Evolutionary conservation across 2,797 vertebrate genomes (phyloP), one percentile per base, ranked within the genome.

Genomic region (Carapus acus): DNA sequence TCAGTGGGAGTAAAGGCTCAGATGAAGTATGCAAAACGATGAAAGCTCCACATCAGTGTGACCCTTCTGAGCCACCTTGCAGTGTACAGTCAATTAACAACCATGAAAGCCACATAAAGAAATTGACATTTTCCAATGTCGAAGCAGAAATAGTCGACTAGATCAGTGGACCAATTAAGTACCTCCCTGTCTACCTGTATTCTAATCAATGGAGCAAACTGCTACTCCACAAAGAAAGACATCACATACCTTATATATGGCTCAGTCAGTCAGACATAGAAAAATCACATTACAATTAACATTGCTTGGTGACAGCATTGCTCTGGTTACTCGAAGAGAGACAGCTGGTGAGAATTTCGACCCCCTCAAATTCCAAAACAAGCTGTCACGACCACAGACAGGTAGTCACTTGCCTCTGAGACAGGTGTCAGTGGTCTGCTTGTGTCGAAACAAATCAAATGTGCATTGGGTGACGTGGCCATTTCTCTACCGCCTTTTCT

Each of bases 301-400:
- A 27, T 5, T 27, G n/a, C n/a, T 8, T 27, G 24, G 8, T 29
- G 43, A 49, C 54, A 56, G 55, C 46, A 46, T 72, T 70, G 47
- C 53, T 33, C 1, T 0, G 34, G 31, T 36, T 38, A 31, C 15
- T 29, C 18, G 46, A 7, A 53, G 33, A 23, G 36, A 40, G 42
- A 36, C 19, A 43, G 53, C 39, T n/a, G 21, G 24, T 48, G 36
- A 15, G 54, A 55, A 47, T 38, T 53, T 59, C 18, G 15, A 40
- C 64, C 58, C 55, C 53, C 54, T 67, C 70, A 69, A 65, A 36
- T 46, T n/a, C 43, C 53, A 3, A 37, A 57, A 4, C 41, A 11
- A 44, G 33, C 58, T 72, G 63, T 52, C 38, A 16, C 19, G 38
- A 55, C 58, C 23, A 38, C 66, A 73, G 64, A 64, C 65, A 71